Conservation (phyloP, 2,113 vertebrate genomes). For the Aspiorhynchus laticeps region DNA sequence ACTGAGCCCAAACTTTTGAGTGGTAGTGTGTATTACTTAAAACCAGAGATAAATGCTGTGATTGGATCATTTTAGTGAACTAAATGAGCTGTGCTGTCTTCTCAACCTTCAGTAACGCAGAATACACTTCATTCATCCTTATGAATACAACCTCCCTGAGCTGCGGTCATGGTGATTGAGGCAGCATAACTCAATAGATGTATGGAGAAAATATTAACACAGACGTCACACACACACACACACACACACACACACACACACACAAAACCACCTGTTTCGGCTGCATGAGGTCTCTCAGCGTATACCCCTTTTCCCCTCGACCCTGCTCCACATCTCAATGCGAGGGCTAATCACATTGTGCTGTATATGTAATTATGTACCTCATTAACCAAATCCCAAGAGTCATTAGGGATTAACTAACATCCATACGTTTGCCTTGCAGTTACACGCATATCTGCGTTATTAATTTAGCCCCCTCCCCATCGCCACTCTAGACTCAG, state of each 20-base stretch:
- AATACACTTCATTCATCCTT: neutral
- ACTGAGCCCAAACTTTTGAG: neutral
- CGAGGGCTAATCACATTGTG: slow-evolving; percentile 40
- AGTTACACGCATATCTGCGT: slow-evolving; percentile 25
- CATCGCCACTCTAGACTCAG: neutral
- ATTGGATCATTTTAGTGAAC: neutral
- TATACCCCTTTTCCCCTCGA: neutral
- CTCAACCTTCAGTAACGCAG: neutral
- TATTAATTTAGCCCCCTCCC: slow-evolving; percentile 12
- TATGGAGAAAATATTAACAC: neutral
- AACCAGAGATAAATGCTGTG: neutral
- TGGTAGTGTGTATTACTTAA: neutral
- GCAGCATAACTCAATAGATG: neutral
- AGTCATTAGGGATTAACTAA: slow-evolving; percentile 44
- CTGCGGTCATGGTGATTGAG: slow-evolving; percentile 6
- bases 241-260: slow-evolving; percentile 7
- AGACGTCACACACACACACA: neutral
- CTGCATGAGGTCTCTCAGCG: neutral
- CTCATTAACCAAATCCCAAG: slow-evolving; percentile 48
- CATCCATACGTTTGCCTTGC: slow-evolving; percentile 25
- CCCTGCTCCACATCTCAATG: slow-evolving; percentile 2
- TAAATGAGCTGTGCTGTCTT: neutral
- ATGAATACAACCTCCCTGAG: neutral
- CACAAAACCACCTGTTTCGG: slow-evolving; percentile 24
- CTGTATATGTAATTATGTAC: slow-evolving; percentile 44